Evolutionary conservation across 37 sponge, comb jelly and placozoan species (phyloP).

Genomic region (Beroe forskalii): DNA sequence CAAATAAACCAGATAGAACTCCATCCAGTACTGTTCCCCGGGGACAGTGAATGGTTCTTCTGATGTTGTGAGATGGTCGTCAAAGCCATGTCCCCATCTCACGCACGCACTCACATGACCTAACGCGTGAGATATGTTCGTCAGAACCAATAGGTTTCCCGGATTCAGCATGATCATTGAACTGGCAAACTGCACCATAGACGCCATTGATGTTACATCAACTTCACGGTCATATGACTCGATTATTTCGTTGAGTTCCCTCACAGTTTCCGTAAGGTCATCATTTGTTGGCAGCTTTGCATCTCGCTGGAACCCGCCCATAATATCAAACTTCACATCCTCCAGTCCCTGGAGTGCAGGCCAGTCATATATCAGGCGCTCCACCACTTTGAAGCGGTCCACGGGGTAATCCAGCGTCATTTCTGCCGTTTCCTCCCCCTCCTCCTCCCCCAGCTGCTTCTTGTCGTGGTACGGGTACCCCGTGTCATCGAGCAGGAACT

Average conservation of each 20-base stretch:
- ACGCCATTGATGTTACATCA: background rate
- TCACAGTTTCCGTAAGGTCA: background rate
- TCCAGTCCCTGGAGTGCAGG: background rate
- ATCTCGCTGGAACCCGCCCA: background rate
- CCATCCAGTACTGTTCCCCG: conserved; percentile 36
- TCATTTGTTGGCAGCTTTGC: background rate
- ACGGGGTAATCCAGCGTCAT: background rate
- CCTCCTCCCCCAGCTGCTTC: background rate
- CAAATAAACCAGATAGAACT: conserved; percentile 37
- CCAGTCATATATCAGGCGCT: conserved; percentile 51
- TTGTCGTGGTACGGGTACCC: background rate
- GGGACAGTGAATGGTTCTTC: conserved; percentile 51
- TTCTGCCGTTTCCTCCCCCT: background rate
- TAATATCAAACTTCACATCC: background rate
- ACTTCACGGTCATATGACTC: background rate
- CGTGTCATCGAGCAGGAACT: conserved; percentile 18
- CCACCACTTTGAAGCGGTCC: conserved; percentile 32
- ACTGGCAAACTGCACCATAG: background rate
- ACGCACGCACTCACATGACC: background rate
- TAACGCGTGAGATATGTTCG: conserved; percentile 3
- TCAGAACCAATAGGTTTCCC: background rate
- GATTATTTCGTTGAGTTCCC: conserved; percentile 16
- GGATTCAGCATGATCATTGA: background rate
- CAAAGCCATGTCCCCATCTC: background rate
- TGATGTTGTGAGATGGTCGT: background rate